Percentiles rank a stretch among this genome's conserved stretches.
These are phyloP conservation scores for Stichodactyla mertensii DNA, from an alignment of 64 coral and sea anemone genomes.

Conservation along the genomic window DNA sequence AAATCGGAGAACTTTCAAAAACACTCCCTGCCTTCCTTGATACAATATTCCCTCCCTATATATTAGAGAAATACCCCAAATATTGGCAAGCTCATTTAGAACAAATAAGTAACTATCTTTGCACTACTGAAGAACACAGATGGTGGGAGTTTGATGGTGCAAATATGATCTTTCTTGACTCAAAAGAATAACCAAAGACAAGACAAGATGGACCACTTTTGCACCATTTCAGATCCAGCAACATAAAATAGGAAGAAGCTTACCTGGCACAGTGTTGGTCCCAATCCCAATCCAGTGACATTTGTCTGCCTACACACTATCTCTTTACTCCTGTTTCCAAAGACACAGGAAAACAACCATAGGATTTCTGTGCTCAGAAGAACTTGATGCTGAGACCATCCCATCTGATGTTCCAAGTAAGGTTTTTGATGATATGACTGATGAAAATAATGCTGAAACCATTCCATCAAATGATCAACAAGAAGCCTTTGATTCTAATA, in stretches of 20 bases:
- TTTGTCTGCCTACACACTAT: neutral
- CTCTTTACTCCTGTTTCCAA: neutral
- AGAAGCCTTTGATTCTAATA: no score
- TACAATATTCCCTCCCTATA: neutral
- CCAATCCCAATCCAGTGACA: neutral
- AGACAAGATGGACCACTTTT: slow-evolving; percentile 12
- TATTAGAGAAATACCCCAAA: neutral
- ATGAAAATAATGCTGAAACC: no score
- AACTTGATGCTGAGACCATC: no score
- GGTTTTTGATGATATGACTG: no score
- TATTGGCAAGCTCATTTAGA: slow-evolving; percentile 2
- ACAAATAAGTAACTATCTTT: neutral
- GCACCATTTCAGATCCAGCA: slow-evolving; percentile 29
- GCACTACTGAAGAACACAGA: neutral
- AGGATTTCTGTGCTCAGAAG: no score
- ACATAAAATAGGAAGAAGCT: slow-evolving; percentile 16
- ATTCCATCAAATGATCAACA: no score
- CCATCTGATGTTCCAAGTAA: no score
- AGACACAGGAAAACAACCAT: no score
- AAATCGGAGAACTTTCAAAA: neutral
- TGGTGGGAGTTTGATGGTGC: neutral
- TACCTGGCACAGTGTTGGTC: slow-evolving; percentile 16
- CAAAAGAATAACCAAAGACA: neutral
- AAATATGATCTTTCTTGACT: neutral
- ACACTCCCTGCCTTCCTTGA: neutral